Evolutionary conservation across 2,113 vertebrate species (phyloP).

Genomic region (Trogon surrucura): DNA sequence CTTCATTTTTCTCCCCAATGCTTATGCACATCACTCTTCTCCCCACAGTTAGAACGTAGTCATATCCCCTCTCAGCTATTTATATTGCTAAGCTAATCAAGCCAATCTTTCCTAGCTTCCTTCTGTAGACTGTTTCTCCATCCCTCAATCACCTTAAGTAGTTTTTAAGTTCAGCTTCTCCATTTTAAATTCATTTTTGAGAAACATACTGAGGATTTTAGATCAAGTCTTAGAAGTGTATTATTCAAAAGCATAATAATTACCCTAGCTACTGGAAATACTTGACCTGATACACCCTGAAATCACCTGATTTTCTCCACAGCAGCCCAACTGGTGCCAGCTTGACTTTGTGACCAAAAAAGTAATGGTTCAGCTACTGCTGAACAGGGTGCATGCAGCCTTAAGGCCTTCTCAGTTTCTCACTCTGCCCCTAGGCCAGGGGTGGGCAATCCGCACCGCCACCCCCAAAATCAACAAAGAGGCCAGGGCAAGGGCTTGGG

Average conservation of each 20-base stretch:
- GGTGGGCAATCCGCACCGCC: accelerated
- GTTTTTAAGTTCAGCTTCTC: constrained; percentile 7
- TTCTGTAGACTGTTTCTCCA: background rate
- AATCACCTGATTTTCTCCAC: background rate
- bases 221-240: background rate
- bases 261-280: background rate
- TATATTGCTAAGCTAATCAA: constrained; percentile 20
- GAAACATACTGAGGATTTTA: background rate
- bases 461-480: accelerated
- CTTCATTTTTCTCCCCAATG: background rate
- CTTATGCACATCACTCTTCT: background rate
- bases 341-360: background rate
- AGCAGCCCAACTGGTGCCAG: background rate
- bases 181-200: background rate
- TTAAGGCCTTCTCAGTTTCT: background rate
- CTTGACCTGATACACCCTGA: background rate
- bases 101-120: background rate
- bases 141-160: constrained; percentile 19
- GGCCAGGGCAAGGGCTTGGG: background rate
- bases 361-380: background rate
- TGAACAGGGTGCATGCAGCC: background rate
- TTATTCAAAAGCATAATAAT: background rate
- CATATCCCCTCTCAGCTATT: background rate
- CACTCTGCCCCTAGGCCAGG: background rate
- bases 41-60: background rate